Conservation (phyloP, 1,140 invertebrate species). For the Orius laevigatus region DNA sequence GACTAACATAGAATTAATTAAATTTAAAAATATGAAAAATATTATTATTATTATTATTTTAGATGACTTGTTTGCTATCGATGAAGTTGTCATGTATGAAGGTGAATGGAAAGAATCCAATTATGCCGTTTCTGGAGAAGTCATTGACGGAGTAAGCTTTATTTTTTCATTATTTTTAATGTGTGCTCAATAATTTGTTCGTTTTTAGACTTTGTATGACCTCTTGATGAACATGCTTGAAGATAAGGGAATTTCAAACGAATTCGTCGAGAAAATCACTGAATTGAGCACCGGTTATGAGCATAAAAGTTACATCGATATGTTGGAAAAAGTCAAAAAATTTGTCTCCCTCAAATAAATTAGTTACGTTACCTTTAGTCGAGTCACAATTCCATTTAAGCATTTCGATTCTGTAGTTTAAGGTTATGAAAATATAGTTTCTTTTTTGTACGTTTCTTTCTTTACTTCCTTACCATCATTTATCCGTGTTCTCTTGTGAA, state of each 20-base stretch:
- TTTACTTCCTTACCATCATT: no score
- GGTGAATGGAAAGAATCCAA: conserved; percentile 67
- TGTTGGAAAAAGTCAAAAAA: conserved; percentile 69
- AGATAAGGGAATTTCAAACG: conserved; percentile 81
- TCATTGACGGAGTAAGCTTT: conserved; percentile 65
- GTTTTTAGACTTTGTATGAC: conserved; percentile 80
- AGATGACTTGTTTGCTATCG: conserved; percentile 75
- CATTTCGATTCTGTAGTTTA: no score
- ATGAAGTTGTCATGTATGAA: conserved; percentile 69
- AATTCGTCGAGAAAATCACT: conserved; percentile 74
- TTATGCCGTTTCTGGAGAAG: conserved; percentile 75
- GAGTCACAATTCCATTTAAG: no score
- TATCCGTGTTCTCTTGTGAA: no score
- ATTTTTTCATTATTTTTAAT: conserved; percentile 4
- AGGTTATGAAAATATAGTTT: no score
- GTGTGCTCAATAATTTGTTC: conserved; percentile 11
- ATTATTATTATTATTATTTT: conserved; percentile 21
- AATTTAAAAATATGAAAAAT: neutral
- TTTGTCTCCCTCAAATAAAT: conserved; percentile 54
- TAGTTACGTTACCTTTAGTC: no score
- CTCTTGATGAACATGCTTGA: conserved; percentile 83
- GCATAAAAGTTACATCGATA: conserved; percentile 68
- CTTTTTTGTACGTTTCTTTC: no score
- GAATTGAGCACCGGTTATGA: conserved; percentile 80
- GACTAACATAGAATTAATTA: no score